Evolutionary conservation across 2,113 vertebrate species (phyloP), one percentile per base, ranked within the genome.

Genomic region (Paracanthobrama guichenoti): DNA sequence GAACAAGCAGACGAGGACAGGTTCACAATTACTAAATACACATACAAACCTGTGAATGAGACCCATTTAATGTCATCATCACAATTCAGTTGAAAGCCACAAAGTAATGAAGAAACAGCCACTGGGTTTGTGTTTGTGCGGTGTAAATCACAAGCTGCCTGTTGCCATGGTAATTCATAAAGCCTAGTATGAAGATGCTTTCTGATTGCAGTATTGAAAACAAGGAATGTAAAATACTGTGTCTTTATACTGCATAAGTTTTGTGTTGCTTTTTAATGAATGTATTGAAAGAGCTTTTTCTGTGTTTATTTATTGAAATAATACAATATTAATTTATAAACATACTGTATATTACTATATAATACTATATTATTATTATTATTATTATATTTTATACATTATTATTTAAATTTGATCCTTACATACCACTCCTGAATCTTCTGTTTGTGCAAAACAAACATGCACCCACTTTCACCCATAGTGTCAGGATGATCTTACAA

Each of bases 1-100:
- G 86, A 89, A 90, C 87, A 69, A 74, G 81, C 62, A 81, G 44
- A 44, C 35, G 16, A n/a, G 42, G 87, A 88, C 90, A 90, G 85
- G 73, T 50, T 31, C 26, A 90, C 88, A 90, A 90, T 88, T 79
- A 20, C 77, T 28, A 83, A 77, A 88, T 71, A 79, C 79, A 87
- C 82, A 87, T 73, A 82, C 62, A 78, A 69, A 83, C 64, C 35
- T 66, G 20, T 42, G 62, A 66, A 82, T 75, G 72, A 84, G 50
- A 53, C 64, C 82, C 73, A 55, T 86, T 87, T 89, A 86, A 89
- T 89, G 82, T 87, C 86, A 89, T 89, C 86, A 89, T 87, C 88
- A 75, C 26, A 64, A 67, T 82, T 55, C 72, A 18, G 79, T 71
- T 78, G 57, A 81, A 82, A 78, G 85, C 79, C 42, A 8, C 60